Evolutionary conservation across 2,888 invertebrate species (phyloP), one percentile per base, ranked within the genome.

Genomic region (Trachelus troglodyta): DNA sequence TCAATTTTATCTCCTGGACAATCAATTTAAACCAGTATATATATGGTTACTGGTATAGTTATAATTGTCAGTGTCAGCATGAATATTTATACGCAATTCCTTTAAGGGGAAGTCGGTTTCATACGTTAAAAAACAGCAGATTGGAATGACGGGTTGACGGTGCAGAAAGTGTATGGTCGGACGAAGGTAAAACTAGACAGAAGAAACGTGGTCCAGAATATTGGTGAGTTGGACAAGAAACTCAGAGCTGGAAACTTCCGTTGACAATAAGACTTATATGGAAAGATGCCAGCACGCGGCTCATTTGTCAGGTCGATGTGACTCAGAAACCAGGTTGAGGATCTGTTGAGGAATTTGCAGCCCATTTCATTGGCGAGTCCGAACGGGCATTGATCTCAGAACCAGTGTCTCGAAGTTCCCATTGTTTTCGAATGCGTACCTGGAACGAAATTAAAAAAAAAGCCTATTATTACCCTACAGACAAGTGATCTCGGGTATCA

Each of bases 251-350:
- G 75, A 79, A 75, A 78, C 80, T 78, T 78, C 80, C 79, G 80
- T 78, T 81, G 78, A 35, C 35, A 35, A 35, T 35, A 35, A 78
- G 80, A 77, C 81, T 80, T 81, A 81, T 81, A 80, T 81, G 81
- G 81, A 76, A 78, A 79, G 77, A 80, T 80, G 75, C 79, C 77
- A 68, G 74, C 79, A 73, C 77, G 69, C 78, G 79, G 69, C 79
- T 81, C 80, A 80, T 81, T 81, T 80, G 81, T 81, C 81, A 77
- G 69, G n/a, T 56, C 37, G 35, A 76, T 56, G 74, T 75, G 79
- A 74, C 69, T 35, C 56, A 68, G 35, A 68, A 33, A 34, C 15
- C 71, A 56, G 40, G 23, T 56, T 56, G 40, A 56, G 40, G 23
- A 23, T 23, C 40, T 23, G 40, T 56, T 23, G 40, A 23, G 23